These are phyloP conservation scores for Lepidochitona cinerea DNA, from an alignment of 2,888 invertebrate genomes.

Conservation along the genomic window DNA sequence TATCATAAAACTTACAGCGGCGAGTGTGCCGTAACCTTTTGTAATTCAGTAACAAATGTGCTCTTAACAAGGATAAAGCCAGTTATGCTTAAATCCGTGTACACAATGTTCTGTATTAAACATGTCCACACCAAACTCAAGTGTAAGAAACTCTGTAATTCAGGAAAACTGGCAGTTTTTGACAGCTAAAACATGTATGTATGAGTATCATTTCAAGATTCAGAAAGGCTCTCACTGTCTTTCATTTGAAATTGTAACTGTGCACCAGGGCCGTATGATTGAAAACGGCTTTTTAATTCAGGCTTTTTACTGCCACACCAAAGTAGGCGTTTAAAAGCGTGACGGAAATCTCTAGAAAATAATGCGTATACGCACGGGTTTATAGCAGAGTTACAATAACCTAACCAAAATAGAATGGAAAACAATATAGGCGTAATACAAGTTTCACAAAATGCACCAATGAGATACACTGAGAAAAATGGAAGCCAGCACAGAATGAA, in stretches of 20 bases:
- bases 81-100: too few species aligned
- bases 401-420: slow-evolving; percentile 95
- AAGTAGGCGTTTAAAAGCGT: slow-evolving; percentile 93
- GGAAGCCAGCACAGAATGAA: slow-evolving; percentile 98
- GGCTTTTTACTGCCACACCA: slow-evolving; percentile 72
- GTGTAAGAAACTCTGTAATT: too few species aligned
- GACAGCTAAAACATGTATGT: too few species aligned
- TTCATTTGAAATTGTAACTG: not conserved
- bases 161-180: too few species aligned
- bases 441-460: slow-evolving; percentile 83
- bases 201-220: too few species aligned
- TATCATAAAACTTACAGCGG: too few species aligned
- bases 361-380: slow-evolving; percentile 96
- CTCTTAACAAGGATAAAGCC: too few species aligned
- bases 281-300: slow-evolving; percentile 71
- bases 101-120: too few species aligned
- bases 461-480: slow-evolving; percentile 94
- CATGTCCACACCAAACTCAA: too few species aligned
- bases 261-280: not conserved
- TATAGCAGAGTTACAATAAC: slow-evolving; percentile 96
- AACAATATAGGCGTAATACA: slow-evolving; percentile 87
- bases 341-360: slow-evolving; percentile 95
- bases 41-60: too few species aligned
- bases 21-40: too few species aligned
- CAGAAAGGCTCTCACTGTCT: slow-evolving; percentile 9